Evolutionary conservation across 2,797 vertebrate species (phyloP).

Genomic region (Tenualosa thibaudeaui): DNA sequence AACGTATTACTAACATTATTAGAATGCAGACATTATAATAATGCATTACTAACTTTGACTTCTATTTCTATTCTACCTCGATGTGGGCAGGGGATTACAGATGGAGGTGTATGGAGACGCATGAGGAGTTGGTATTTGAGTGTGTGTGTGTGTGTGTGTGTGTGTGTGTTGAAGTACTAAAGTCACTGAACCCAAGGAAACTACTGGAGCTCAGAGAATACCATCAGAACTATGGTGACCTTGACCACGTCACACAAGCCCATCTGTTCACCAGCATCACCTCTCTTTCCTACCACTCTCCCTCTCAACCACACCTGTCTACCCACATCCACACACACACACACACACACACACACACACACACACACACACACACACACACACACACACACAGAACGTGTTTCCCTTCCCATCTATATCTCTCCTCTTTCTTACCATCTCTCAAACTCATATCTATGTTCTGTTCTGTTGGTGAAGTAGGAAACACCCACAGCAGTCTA

Average conservation of each 20-base stretch:
- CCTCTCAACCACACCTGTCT: slow-evolving; percentile 12
- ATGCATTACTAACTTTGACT: not conserved
- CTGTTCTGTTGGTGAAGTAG: not conserved
- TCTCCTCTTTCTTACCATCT: not conserved
- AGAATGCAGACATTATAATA: not conserved
- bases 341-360: too few relatives aligned
- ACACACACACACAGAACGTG: too few relatives aligned
- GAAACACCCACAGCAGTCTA: slow-evolving; percentile 32
- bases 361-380: too few relatives aligned
- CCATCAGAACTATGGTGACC: slow-evolving; percentile 48
- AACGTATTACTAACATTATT: not conserved
- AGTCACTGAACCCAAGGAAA: slow-evolving; percentile 36
- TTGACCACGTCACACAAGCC: slow-evolving; percentile 50
- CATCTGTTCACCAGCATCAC: slow-evolving; percentile 53
- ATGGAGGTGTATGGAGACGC: not conserved
- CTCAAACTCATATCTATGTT: too few relatives aligned
- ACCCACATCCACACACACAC: not conserved
- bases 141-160: not conserved
- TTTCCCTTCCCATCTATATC: not conserved
- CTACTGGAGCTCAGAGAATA: slow-evolving; percentile 35
- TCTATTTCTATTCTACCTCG: not conserved
- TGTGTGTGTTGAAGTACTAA: slow-evolving; percentile 26
- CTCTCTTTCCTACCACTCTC: slow-evolving; percentile 28
- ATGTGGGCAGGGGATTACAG: not conserved
- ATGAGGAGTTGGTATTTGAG: not conserved